Evolutionary conservation across 1,140 invertebrate genomes (phyloP).

Genomic region (Diploscapter pachys): DNA sequence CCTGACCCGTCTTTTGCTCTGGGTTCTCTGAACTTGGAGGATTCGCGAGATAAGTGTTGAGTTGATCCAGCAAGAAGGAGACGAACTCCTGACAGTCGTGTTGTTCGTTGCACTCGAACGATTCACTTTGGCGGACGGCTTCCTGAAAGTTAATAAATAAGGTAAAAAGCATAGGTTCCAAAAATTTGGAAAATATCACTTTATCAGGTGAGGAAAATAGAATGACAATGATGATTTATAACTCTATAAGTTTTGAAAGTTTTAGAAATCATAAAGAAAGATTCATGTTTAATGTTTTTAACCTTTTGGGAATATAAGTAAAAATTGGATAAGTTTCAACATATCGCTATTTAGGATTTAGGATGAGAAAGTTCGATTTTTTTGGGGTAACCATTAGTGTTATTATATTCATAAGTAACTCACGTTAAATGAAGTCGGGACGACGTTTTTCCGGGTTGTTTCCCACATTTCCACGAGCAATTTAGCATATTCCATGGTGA

Average conservation of each 20-base stretch:
- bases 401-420: conserved; percentile 30
- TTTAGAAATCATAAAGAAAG: no score
- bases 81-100: conserved; percentile 93
- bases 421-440: conserved; percentile 75
- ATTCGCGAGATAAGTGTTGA: conserved; percentile 77
- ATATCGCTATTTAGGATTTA: no score
- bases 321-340: no score
- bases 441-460: conserved; percentile 74
- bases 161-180: no score
- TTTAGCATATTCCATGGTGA: conserved; percentile 72
- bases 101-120: conserved; percentile 77
- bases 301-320: no score
- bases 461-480: conserved; percentile 73
- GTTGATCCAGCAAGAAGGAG: conserved; percentile 80
- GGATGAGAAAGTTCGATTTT: conserved; percentile 16
- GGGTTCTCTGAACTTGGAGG: background rate
- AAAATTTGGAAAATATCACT: no score
- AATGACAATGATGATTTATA: no score
- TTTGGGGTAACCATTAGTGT: conserved; percentile 11
- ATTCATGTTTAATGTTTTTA: no score
- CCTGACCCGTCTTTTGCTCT: conserved; percentile 63
- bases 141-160: conserved; percentile 51
- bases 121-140: conserved; percentile 65
- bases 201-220: no score
- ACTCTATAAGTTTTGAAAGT: no score